phyloP scores from a whole-genome alignment of 2,113 vertebrate genomes.

The Thomomys bottae region DNA sequence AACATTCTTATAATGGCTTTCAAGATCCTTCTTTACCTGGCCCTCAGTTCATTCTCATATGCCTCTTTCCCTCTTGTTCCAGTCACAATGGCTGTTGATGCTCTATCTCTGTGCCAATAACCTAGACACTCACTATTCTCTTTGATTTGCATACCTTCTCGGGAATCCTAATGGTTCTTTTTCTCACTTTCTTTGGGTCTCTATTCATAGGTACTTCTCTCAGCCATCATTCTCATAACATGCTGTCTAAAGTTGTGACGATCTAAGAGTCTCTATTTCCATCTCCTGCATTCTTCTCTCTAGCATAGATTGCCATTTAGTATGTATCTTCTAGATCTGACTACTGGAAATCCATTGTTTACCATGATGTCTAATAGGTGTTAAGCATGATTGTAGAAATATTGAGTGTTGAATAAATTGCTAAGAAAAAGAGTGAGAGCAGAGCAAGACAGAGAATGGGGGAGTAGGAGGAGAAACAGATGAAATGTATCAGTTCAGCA shows the following conservation, averaged over 20 bases:
- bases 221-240: background rate
- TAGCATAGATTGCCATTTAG: background rate
- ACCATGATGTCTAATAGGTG: background rate
- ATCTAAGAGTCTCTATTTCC: background rate
- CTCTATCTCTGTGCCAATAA: background rate
- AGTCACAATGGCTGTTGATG: background rate
- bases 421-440: too few relatives aligned
- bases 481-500: background rate
- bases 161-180: background rate
- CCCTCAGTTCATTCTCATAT: background rate
- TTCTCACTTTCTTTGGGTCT: background rate
- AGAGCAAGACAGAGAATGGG: too few relatives aligned
- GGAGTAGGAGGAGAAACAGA: background rate
- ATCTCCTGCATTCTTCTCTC: background rate
- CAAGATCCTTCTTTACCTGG: accelerated
- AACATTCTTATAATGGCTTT: background rate
- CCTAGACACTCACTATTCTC: background rate
- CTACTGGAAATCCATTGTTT: background rate
- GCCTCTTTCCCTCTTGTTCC: background rate
- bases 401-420: constrained; percentile 3
- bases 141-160: background rate
- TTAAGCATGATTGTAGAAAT: background rate
- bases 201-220: background rate
- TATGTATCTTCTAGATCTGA: background rate
- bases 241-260: background rate